These are phyloP conservation scores for Glyptemys insculpta DNA, from an alignment of 2,797 vertebrate genomes.

Conservation along the genomic window DNA sequence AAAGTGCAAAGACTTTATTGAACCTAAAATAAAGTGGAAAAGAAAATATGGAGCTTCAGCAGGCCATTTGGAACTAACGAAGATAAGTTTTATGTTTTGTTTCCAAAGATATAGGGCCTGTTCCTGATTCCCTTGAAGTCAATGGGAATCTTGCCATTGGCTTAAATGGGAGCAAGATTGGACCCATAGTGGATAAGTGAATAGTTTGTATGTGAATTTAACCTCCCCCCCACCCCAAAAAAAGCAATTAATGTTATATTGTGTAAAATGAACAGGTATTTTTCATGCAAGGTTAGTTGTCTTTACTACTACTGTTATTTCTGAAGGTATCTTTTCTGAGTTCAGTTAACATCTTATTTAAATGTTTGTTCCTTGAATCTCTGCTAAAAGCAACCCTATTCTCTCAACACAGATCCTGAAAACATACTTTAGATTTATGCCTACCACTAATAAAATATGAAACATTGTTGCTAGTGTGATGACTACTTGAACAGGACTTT, in stretches of 20 bases:
- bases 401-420: not conserved
- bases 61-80: not conserved
- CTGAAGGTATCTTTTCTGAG: not conserved
- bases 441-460: rapidly evolving
- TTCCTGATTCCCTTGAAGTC: rapidly evolving
- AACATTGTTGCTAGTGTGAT: rapidly evolving
- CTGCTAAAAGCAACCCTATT: not conserved
- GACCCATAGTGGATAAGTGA: not conserved
- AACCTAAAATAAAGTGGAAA: not conserved
- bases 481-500: not conserved
- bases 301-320: not conserved
- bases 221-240: too few species aligned
- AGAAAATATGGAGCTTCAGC: not conserved
- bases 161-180: not conserved
- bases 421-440: not conserved
- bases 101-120: rapidly evolving
- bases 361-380: not conserved
- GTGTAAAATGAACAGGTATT: rapidly evolving
- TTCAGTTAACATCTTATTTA: not conserved
- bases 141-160: not conserved
- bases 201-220: rapidly evolving
- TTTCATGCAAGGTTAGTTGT: not conserved
- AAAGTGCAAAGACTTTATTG: rapidly evolving
- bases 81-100: not conserved
- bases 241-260: rapidly evolving